Conservation (phyloP, 2,888 invertebrate species). For the Phania funesta region DNA sequence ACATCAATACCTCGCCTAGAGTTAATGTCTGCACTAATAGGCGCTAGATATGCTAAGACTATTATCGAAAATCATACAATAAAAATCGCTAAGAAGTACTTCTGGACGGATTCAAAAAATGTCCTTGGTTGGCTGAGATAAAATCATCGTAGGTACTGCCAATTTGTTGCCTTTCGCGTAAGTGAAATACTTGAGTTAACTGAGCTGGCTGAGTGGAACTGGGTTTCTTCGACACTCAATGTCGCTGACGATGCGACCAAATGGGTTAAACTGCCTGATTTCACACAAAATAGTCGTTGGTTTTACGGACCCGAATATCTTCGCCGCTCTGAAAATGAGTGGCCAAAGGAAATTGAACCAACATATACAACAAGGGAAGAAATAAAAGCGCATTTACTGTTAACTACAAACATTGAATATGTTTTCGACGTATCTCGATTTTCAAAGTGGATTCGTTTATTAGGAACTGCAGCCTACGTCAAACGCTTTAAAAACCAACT, state of each 20-base stretch:
- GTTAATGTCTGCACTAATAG: constrained; percentile 11
- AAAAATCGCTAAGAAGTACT: constrained; percentile 41
- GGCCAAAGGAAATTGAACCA: constrained; percentile 8
- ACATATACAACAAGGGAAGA: constrained; percentile 5
- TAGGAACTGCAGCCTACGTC: constrained; percentile 23
- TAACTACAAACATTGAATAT: background rate
- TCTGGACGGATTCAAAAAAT: constrained; percentile 70
- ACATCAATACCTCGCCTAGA: constrained; percentile 49
- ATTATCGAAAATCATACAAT: constrained; percentile 49
- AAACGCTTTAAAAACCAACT: constrained; percentile 13
- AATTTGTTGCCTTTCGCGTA: constrained; percentile 5
- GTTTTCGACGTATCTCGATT: constrained; percentile 8
- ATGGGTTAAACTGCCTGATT: constrained; percentile 15
- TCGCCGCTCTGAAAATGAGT: background rate
- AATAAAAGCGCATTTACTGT: background rate
- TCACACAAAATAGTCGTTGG: constrained; percentile 17
- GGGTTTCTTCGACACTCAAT: constrained; percentile 17
- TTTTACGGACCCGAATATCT: constrained; percentile 32
- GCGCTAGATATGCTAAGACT: constrained; percentile 38
- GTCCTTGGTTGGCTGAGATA: constrained; percentile 69
- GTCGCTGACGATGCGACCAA: constrained; percentile 44
- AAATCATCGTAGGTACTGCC: background rate
- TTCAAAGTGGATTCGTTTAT: constrained; percentile 21
- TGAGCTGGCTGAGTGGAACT: constrained; percentile 25
- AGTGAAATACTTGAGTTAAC: constrained; percentile 1